Percentiles rank a stretch among this genome's conserved stretches.
These are phyloP conservation scores for Nesoenas mayeri DNA, from an alignment of 2,113 vertebrate species.

Conservation along the genomic window DNA sequence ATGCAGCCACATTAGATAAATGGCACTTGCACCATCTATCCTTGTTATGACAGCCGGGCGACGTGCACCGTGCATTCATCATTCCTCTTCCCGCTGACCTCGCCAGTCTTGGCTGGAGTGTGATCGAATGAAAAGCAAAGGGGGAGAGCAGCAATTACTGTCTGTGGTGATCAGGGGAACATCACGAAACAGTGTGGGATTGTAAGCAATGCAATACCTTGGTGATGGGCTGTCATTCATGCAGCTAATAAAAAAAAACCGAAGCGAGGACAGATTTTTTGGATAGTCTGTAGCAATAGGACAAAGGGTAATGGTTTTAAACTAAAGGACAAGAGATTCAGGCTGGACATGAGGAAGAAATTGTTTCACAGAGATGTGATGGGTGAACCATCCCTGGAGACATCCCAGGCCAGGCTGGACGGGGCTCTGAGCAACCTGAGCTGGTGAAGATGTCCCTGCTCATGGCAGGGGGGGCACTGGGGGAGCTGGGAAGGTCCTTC, in stretches of 20 bases:
- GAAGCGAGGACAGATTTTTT: neutral
- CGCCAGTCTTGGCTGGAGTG: neutral
- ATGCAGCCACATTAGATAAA: neutral
- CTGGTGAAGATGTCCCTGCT: neutral
- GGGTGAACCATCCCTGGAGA: neutral
- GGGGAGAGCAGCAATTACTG: neutral
- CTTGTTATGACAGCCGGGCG: neutral
- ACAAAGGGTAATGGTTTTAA: neutral
- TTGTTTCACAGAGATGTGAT: neutral
- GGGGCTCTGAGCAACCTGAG: neutral
- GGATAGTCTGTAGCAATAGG: rapidly evolving
- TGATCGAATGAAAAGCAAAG: neutral
- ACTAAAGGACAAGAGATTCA: neutral
- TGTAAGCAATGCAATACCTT: rapidly evolving
- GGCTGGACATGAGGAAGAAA: neutral
- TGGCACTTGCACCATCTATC: neutral
- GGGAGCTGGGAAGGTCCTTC: no score
- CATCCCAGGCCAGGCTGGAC: neutral
- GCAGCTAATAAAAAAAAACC: neutral
- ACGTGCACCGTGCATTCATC: rapidly evolving
- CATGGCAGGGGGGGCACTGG: neutral
- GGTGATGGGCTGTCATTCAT: neutral
- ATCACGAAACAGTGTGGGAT: rapidly evolving
- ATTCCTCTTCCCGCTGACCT: neutral
- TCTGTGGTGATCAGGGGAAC: neutral